Evolutionary conservation across 92 coral and sea anemone species (phyloP), one percentile per base, ranked within the genome.

Genomic region (Phenganax stokvisi): DNA sequence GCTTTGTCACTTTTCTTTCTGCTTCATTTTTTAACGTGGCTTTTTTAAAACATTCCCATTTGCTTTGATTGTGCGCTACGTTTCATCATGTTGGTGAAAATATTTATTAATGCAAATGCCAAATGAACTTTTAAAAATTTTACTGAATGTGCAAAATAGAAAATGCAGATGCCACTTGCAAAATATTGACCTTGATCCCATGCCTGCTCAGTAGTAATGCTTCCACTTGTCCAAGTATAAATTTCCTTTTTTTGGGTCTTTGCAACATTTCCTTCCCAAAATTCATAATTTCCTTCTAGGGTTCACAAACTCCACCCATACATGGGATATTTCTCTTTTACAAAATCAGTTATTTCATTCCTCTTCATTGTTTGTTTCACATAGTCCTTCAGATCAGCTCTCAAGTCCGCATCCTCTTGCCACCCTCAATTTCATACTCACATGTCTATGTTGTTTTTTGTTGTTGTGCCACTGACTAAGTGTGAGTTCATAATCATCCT

Each of bases 21-120:
- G 51, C 82, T 20, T 80, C 85, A 54, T 70, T 81, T 85, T 65
- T 80, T 79, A 56, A 47, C 37, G 37, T 52, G 60, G 27, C 27
- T 70, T 59, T 56, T 85, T 20, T 80, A 62, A 67, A 77, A 51
- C 64, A 28, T 31, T 83, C 86, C 86, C 86, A 83, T 52, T 52
- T 55, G 51, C 75, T 82, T 56, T 60, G 25, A 20, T 20, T 20
- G 25, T 20, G 25, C 25, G 25, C 25, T 20, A 20, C 25, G 25
- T 20, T 20, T 20, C 25, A 20, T 20, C 25, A 20, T 20, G 25
- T 20, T 20, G 25, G 25, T 20, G 25, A 20, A 20, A 20, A 20
- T 20, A 20, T 20, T 20, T 20, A 20, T 20, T 20, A 20, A 20
- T 20, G 25, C 25, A 20, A 20, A 20, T 20, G 25, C 25, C 25